phyloP scores from a whole-genome alignment of 2,113 vertebrate genomes.

The Prinia subflava region DNA sequence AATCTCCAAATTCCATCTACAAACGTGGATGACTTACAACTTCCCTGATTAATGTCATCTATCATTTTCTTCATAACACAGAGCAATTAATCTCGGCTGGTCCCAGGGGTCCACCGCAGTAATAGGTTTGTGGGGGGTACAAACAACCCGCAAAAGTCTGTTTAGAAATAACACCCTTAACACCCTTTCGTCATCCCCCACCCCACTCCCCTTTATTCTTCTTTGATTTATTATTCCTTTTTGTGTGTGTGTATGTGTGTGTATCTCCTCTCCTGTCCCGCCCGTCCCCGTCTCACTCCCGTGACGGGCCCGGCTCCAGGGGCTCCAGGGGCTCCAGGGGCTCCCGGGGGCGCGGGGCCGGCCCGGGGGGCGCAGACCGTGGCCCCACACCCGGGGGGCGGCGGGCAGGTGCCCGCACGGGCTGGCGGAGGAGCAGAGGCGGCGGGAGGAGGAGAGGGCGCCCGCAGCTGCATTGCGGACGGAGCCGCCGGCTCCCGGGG shows the following conservation, averaged over 20 bases:
- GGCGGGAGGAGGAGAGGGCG: background rate
- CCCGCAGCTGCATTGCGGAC: constrained; percentile 14
- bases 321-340: background rate
- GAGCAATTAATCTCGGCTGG: constrained; percentile 11
- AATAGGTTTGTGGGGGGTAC: background rate
- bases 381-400: accelerated
- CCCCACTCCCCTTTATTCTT: accelerated
- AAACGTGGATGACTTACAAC: background rate
- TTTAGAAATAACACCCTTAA: background rate
- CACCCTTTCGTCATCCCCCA: accelerated
- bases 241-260: too few species aligned
- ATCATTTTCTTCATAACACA: constrained; percentile 17
- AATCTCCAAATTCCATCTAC: constrained; percentile 31
- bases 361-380: too few species aligned
- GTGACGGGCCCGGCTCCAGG: background rate
- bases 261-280: too few species aligned
- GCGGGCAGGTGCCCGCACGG: background rate
- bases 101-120: background rate
- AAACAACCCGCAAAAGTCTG: background rate
- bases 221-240: background rate
- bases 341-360: background rate
- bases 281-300: background rate
- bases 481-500: background rate
- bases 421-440: too few species aligned
- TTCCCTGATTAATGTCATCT: constrained; percentile 46